These are phyloP conservation scores for Zosterops lateralis DNA, from an alignment of 2,113 vertebrate species.

Conservation along the genomic window DNA sequence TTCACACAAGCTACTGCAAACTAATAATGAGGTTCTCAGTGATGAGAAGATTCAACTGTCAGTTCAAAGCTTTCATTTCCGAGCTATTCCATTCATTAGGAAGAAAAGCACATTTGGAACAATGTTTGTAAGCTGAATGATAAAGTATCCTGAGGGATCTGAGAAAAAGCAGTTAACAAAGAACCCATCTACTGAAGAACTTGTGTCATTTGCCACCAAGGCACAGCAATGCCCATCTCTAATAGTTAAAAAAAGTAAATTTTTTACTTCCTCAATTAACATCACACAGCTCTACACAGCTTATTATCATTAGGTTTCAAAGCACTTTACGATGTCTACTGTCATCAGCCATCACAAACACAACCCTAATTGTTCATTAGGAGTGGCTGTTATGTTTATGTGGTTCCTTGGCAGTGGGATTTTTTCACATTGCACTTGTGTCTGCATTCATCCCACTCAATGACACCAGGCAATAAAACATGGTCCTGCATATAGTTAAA, in stretches of 20 bases:
- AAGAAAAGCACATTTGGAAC: neutral
- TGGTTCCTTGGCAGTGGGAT: neutral
- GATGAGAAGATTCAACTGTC: constrained; percentile 3
- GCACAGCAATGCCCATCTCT: neutral
- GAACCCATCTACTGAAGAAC: neutral
- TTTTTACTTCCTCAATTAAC: constrained; percentile 4
- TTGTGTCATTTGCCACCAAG: neutral
- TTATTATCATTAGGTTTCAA: constrained; percentile 8
- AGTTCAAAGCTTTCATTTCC: neutral
- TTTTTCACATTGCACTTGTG: neutral
- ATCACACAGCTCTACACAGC: neutral
- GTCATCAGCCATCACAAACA: neutral
- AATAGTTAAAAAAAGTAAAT: neutral
- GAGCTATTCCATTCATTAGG: neutral
- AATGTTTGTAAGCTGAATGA: neutral
- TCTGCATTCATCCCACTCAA: neutral
- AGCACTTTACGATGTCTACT: neutral
- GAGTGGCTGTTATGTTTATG: neutral
- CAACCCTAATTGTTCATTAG: constrained; percentile 13
- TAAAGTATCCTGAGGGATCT: neutral
- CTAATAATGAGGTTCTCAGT: constrained; percentile 13
- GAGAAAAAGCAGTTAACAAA: neutral
- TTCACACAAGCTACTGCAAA: neutral
- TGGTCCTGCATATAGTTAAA: neutral
- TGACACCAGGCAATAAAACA: neutral